Base-by-base conservation (phyloP, 2,113 vertebrate species). In the Catharus bicknelli region DNA sequence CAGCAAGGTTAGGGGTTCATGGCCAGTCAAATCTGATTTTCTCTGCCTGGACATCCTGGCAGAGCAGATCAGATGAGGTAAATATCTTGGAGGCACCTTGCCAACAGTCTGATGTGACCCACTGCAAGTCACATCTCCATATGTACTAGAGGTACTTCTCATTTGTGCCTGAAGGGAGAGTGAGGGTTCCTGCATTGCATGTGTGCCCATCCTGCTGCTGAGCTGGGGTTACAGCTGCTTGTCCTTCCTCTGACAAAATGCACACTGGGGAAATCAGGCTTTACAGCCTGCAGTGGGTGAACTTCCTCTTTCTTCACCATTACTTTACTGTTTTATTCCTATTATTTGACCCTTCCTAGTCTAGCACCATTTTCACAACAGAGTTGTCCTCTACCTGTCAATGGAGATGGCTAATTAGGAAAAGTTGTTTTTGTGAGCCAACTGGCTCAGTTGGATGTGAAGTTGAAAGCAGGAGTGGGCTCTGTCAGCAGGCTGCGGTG, bases 201-300 rank as follows among this genome's bases (percentile, higher is more conserved):
- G 4, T 36, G 25, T 58, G 38, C 45, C 29, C 19, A 38, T 9
- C 5, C 40, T 38, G 11, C 32, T 68, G 13, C 53, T 30, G 13
- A 34, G 20, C 12, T 67, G 58, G 4, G 14, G 4, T 4, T 29
- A 3, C 0, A 0, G 17, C 11, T 13, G 1, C 16, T 47, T 53
- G 18, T 27, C 7, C 8, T 73, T 57, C 30, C 54, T 50, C 20
- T 66, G 54, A 43, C 16, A 30, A 23, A 42, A 25, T 8, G 1
- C 34, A n/a, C 17, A 3, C 13, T 16, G 3, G 19, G 17, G 20
- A 75, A 54, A n/a, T 47, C 3, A 47, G 29, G 11, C 26, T 50
- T 67, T 50, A 6, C 51, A 88, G 34, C 2, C 34, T 22, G 22
- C 38, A 58, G 26, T 34, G 14, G 5, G 8, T 40, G 20, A 68